Conservation (phyloP, 2,888 invertebrate genomes). For the Chalcis sispes region DNA sequence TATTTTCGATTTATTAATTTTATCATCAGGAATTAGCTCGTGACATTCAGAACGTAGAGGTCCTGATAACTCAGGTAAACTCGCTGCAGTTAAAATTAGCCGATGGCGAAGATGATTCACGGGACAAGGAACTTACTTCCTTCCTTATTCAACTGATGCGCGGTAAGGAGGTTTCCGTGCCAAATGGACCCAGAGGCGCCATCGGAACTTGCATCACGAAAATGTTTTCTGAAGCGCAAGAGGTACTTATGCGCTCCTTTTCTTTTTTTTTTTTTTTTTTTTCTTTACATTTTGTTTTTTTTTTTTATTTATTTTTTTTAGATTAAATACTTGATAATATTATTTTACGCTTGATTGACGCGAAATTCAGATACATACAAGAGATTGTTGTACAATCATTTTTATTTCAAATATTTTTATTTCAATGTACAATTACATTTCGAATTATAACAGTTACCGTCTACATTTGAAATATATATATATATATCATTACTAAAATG, state of each 20-base stretch:
- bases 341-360: no score
- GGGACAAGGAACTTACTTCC: conserved; percentile 73
- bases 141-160: conserved; percentile 78
- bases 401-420: neutral
- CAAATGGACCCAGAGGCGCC: conserved; percentile 78
- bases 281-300: no score
- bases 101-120: conserved; percentile 64
- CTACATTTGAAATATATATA: no score
- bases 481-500: neutral
- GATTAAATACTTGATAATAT: no score
- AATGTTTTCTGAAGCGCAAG: conserved; percentile 80
- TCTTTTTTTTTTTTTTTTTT: no score
- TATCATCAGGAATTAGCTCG: conserved; percentile 67
- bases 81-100: conserved; percentile 78
- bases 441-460: no score
- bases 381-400: neutral
- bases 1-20: neutral
- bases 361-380: no score
- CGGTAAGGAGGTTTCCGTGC: conserved; percentile 80
- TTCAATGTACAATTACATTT: no score
- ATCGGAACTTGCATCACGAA: conserved; percentile 78
- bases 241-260: conserved; percentile 68
- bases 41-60: conserved; percentile 77
- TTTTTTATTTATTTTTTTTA: no score
- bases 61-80: conserved; percentile 77